Evolutionary conservation across 2,113 vertebrate species (phyloP), one percentile per base, ranked within the genome.

Genomic region (Poecilia latipinna): DNA sequence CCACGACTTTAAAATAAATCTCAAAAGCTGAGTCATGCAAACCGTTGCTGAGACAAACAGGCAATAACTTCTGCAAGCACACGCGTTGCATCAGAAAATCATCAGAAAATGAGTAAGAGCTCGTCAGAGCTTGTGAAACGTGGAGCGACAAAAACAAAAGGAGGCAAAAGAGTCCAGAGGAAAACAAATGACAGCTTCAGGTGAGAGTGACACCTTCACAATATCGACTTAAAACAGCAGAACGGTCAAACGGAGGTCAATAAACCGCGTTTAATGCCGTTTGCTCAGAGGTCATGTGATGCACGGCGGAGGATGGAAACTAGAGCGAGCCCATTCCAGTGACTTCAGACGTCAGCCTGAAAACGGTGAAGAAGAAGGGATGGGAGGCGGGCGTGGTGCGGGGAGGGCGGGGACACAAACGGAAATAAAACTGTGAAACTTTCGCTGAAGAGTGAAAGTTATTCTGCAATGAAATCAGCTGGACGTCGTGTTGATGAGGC

Each of bases 301-400:
- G 90, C 92, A 89, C 93, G 92, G 92, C 89, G 92, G 93, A 92
- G 89, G 90, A 86, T 86, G 88, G 93, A 94, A 96, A 93, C 96
- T 96, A 98, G 92, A 98, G 95, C 62, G 96, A 93, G 72, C 96
- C 97, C 97, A 97, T 98, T 95, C 96, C 97, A 91, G 97, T 98
- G 95, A 99, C 96, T 96, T 99, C 97, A 88, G 97, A 98, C 79
- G 96, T 99, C 96, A 98, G 96, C 97, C 96, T 98, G 51, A 94
- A 89, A 96, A 96, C 83, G 96, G 90, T 94, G 82, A 86, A 94
- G 78, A 83, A 70, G 48, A 69, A 61, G 89, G 83, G 88, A 86
- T 48, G n/a, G 22, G 31, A 44, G 75, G 24, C 69, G 4, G 1
- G 77, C 15, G 44, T 19, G 44, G 87, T 29, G 42, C 28, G n/a